Percentiles rank a stretch among this genome's conserved stretches.
These are phyloP conservation scores for Alces alces DNA, from an alignment of 2,113 vertebrate genomes.

Conservation along the genomic window DNA sequence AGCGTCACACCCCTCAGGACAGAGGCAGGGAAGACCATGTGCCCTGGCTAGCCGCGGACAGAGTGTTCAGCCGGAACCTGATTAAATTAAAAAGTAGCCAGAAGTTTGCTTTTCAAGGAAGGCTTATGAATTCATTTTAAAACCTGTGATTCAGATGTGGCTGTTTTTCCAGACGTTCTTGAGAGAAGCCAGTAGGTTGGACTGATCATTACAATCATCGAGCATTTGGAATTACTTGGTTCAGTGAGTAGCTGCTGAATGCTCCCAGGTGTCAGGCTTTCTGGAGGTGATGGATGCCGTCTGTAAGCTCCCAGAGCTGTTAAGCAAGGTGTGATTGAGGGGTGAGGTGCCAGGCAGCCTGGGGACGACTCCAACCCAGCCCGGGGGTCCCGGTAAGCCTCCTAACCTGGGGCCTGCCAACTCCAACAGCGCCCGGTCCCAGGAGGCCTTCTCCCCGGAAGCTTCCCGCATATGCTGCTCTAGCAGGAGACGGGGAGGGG, in stretches of 20 bases:
- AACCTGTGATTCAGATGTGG: not conserved
- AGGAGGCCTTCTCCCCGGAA: fast-evolving
- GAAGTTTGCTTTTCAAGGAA: constrained; percentile 21
- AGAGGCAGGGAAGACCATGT: not conserved
- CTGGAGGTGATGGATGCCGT: fast-evolving
- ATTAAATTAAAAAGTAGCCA: constrained; percentile 34
- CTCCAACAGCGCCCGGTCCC: not conserved
- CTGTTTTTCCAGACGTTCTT: not conserved
- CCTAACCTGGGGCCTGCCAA: not conserved
- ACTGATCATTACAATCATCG: not conserved
- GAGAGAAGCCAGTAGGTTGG: not conserved
- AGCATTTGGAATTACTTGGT: not conserved
- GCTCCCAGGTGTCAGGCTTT: not conserved
- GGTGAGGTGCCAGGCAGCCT: not conserved
- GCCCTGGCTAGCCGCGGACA: not conserved
- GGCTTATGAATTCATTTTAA: not conserved
- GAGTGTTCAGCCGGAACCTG: not conserved
- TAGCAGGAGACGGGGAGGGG: not conserved
- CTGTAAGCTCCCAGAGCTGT: not conserved
- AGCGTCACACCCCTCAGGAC: not conserved
- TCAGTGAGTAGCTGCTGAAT: not conserved
- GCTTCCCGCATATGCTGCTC: fast-evolving
- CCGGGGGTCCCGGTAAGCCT: not conserved
- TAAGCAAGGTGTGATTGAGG: not conserved
- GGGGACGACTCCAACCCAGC: not conserved